Percentiles rank a stretch among this genome's conserved stretches.
Evolutionary conservation across 2,113 vertebrate species (phyloP).

Genomic region (Apteryx mantelli): DNA sequence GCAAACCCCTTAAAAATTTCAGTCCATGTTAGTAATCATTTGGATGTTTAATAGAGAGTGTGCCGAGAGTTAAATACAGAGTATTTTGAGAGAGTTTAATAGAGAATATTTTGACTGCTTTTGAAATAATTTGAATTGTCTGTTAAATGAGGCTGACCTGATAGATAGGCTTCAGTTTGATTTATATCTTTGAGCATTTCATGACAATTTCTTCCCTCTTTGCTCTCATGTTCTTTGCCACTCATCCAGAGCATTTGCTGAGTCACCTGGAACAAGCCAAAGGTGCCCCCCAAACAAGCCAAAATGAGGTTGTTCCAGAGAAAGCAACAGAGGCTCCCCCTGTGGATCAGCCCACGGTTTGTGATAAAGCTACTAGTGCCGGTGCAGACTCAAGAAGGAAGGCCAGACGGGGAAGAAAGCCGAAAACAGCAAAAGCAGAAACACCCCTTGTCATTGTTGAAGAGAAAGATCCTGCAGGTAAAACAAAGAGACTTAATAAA

Average conservation of each 20-base stretch:
- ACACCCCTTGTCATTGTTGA: conserved; percentile 61
- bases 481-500: conserved; percentile 14
- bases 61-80: neutral
- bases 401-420: conserved; percentile 81
- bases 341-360: neutral
- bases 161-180: neutral
- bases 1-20: neutral
- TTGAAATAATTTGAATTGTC: neutral
- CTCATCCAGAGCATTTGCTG: conserved; percentile 80
- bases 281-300: conserved; percentile 42
- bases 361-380: neutral
- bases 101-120: neutral
- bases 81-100: neutral
- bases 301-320: conserved; percentile 54
- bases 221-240: neutral
- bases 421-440: conserved; percentile 77
- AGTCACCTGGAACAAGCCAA: conserved; percentile 82
- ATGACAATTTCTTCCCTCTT: neutral
- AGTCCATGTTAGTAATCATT: neutral
- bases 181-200: neutral
- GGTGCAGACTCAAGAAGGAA: conserved; percentile 79
- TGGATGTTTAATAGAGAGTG: neutral
- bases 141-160: neutral
- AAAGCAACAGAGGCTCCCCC: conserved; percentile 56
- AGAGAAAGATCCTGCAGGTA: conserved; percentile 80